Evolutionary conservation across 2,888 invertebrate species (phyloP).

Genomic region (Parnassius apollo): DNA sequence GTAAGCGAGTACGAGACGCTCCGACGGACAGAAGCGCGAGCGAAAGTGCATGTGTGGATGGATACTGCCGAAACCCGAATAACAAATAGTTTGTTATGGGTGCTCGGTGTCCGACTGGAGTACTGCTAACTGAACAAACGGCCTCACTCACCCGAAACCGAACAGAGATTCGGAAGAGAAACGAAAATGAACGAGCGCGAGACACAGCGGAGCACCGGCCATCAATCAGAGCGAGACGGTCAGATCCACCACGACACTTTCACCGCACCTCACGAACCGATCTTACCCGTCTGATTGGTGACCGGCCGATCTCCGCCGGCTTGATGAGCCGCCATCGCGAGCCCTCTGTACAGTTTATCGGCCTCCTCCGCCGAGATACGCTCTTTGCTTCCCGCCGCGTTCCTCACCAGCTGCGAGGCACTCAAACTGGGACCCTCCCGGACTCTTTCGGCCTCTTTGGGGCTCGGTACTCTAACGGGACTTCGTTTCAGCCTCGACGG

Average conservation of each 20-base stretch:
- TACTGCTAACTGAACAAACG: slow-evolving; percentile 43
- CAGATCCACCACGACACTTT: slow-evolving; percentile 70
- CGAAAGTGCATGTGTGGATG: slow-evolving; percentile 77
- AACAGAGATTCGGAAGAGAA: slow-evolving; percentile 43
- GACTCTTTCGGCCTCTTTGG: slow-evolving; percentile 11
- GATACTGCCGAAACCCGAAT: slow-evolving; percentile 64
- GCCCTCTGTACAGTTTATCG: slow-evolving; percentile 64
- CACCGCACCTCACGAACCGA: slow-evolving; percentile 61
- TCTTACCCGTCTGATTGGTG: slow-evolving; percentile 82
- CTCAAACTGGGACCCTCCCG: slow-evolving; percentile 34
- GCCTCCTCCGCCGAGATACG: slow-evolving; percentile 75
- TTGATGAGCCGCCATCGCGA: slow-evolving; percentile 66
- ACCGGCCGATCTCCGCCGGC: slow-evolving; percentile 69
- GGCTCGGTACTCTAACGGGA: slow-evolving; percentile 31
- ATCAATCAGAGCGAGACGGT: slow-evolving; percentile 49
- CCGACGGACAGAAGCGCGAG: slow-evolving; percentile 57
- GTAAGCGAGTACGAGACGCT: slow-evolving; percentile 33
- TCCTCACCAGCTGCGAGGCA: slow-evolving; percentile 54
- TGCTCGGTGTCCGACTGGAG: slow-evolving; percentile 42
- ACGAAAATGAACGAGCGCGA: slow-evolving; percentile 33
- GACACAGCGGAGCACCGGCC: slow-evolving; percentile 42
- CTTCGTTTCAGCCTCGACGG: slow-evolving; percentile 29
- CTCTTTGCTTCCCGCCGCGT: slow-evolving; percentile 47
- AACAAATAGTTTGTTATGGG: slow-evolving; percentile 51
- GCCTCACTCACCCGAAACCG: slow-evolving; percentile 53